Conservation (phyloP, 2,888 invertebrate genomes). For the Drosophila heteroneura region DNA sequence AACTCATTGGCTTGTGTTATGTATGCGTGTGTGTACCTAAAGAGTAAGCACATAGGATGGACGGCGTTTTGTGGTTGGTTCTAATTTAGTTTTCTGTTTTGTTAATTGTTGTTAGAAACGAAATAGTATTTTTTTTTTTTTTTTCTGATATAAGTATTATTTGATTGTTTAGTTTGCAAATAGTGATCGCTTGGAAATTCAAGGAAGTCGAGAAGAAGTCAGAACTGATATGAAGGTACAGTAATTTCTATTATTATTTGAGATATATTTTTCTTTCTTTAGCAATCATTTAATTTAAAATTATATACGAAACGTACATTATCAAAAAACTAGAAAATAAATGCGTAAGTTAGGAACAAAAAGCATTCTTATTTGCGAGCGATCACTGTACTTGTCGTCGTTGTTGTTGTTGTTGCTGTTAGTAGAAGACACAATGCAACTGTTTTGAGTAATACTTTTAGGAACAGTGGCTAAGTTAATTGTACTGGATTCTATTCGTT, state of each 20-base stretch:
- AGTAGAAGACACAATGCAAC: constrained; percentile 40
- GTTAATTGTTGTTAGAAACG: constrained; percentile 45
- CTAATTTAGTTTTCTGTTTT: neutral
- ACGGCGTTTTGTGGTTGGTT: constrained; percentile 33
- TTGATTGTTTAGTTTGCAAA: neutral
- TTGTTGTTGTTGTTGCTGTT: constrained; percentile 39
- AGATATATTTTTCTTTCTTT: neutral
- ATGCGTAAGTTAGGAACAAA: neutral
- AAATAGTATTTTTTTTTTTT: constrained; percentile 7
- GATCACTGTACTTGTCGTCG: constrained; percentile 9
- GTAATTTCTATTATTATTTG: neutral
- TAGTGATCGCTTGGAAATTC: constrained; percentile 10
- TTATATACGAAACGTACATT: neutral
- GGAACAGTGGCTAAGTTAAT: neutral
- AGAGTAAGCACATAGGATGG: constrained; percentile 65
- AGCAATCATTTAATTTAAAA: neutral
- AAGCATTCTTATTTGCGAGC: constrained; percentile 1
- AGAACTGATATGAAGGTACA: neutral
- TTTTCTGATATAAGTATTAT: constrained; percentile 5
- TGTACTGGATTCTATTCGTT: constrained; percentile 11
- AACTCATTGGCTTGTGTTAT: constrained; percentile 85
- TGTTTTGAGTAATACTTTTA: constrained; percentile 22
- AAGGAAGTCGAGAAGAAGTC: neutral
- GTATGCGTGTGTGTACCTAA: constrained; percentile 85
- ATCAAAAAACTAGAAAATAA: neutral